Base-by-base conservation (phyloP, 2,113 vertebrate species). In the Gila orcuttii region DNA sequence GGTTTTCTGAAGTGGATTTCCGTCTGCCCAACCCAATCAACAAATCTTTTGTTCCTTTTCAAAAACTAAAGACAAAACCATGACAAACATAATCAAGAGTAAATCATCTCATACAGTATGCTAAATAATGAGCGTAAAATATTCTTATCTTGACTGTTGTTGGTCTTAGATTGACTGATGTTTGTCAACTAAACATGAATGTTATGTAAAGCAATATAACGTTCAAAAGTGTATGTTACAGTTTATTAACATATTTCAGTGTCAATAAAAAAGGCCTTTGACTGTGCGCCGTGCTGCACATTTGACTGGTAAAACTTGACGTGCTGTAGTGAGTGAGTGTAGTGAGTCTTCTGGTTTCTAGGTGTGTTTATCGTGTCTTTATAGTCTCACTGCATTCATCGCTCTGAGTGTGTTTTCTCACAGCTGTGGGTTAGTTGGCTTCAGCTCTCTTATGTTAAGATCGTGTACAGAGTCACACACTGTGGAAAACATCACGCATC, bases 1-100 rank as follows among this genome's bases (percentile, higher is more conserved):
- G 42, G 36, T 42, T 73, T 73, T 73, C 69, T 73, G 36, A 73
- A 42, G 69, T 42, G 69, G 69, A 73, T 36, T 73, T 73, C 23
- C 19, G 0, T 71, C 68, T 71, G 17, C 42, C 21, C 36, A 36
- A 39, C 19, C 0, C 8, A 8, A 71, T 0, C 36, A 73, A 73
- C 33, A 71, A 42, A 36, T 12, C 36, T 23, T 73, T 42, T 73
- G 36, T 42, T 73, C 69, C 36, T 71, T 39, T 71, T 71, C 19
- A 42, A 23, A 71, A 42, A 10, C 3, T 10, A n/a, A 42, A 12
- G 69, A 42, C 69, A 23, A 23, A 39, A 7, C 39, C 39, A 39
- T 39, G 6, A 39, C 6, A 39, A 7, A 39, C 21, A 39, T 71
- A 10, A 73, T 73, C 21, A 42, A 2, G 39, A 39, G 39, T 39